Evolutionary conservation across 2,888 invertebrate species (phyloP), one percentile per base, ranked within the genome.

Genomic region (Drosophila paracracens): DNA sequence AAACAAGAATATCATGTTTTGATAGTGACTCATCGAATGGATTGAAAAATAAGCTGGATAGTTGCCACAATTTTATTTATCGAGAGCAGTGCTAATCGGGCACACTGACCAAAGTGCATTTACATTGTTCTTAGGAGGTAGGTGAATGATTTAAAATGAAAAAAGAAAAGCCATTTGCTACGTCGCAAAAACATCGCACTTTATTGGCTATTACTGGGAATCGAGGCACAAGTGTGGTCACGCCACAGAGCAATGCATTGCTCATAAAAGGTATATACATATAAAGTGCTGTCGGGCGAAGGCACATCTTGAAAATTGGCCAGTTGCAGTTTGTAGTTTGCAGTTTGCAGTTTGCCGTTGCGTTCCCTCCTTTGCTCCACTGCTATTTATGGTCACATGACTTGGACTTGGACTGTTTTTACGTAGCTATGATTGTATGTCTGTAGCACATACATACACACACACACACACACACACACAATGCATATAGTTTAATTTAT

Each of bases 401-500:
- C 35, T 59, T 48, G 46, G 59, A 25, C 48, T 59, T 48, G 46
- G 59, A 46, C 27, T 29, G 57, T 57, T 57, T 33, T 57, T 57
- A 57, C 29, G 27, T 38, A 38, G 27, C n/a, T 29, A 38, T 27
- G 27, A 29, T n/a, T 36, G 36, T 54, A 18, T 11, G 36, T 54
- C 33, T 35, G 53, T 53, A 10, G 25, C 7, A 11, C 50, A n/a
- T 5, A 50, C 38, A 13, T 13, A 27, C 27, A 13, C 54, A 27
- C 27, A 18, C 36, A 27, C 54, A 54, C 10, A 4, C 11, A 36
- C 6, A 3, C n/a, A 29, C 18, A 29, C 18, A 29, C n/a, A 56
- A 71, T 57, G 76, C 64, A 64, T 64, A 81, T 67, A 81, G 63
- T 74, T 71, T 68, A 82, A 81, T 81, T 81, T 81, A 81, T 81